Percentiles rank a stretch among this genome's conserved stretches.
Evolutionary conservation across 2,888 invertebrate genomes (phyloP).

Genomic region (Drosophila borealis): DNA sequence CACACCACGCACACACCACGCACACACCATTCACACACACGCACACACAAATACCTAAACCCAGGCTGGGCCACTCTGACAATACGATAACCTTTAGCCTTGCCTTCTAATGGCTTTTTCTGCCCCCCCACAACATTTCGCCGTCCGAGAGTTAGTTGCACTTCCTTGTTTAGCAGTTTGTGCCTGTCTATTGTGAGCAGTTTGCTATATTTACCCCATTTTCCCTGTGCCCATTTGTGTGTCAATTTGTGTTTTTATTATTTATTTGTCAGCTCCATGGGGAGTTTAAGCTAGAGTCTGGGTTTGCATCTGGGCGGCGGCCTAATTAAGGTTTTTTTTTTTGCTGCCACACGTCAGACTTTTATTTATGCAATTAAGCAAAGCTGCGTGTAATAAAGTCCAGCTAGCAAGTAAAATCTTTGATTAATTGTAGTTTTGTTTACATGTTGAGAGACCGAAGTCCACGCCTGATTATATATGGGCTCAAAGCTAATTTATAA

Average conservation of each 20-base stretch:
- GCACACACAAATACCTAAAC: slow-evolving; percentile 4
- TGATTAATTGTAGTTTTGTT: slow-evolving; percentile 81
- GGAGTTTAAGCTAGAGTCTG: slow-evolving; percentile 49
- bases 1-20: not conserved
- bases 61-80: slow-evolving; percentile 22
- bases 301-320: slow-evolving; percentile 31
- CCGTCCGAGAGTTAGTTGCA: slow-evolving; percentile 29
- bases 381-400: slow-evolving; percentile 75
- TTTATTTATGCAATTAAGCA: slow-evolving; percentile 79
- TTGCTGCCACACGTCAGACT: slow-evolving; percentile 19
- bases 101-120: slow-evolving; percentile 47
- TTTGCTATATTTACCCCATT: slow-evolving; percentile 40
- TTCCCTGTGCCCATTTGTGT: slow-evolving; percentile 44
- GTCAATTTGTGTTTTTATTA: slow-evolving; percentile 80
- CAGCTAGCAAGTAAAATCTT: slow-evolving; percentile 69
- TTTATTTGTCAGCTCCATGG: slow-evolving; percentile 74
- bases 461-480: slow-evolving; percentile 54
- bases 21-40: not conserved
- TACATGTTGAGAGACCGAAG: slow-evolving; percentile 59
- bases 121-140: slow-evolving; percentile 21
- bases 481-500: slow-evolving; percentile 34
- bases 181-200: slow-evolving; percentile 34
- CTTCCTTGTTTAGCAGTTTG: slow-evolving; percentile 50
- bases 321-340: slow-evolving; percentile 64
- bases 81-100: slow-evolving; percentile 65